Conservation (phyloP, 2,888 invertebrate species). For the Drosophila lutescens region DNA sequence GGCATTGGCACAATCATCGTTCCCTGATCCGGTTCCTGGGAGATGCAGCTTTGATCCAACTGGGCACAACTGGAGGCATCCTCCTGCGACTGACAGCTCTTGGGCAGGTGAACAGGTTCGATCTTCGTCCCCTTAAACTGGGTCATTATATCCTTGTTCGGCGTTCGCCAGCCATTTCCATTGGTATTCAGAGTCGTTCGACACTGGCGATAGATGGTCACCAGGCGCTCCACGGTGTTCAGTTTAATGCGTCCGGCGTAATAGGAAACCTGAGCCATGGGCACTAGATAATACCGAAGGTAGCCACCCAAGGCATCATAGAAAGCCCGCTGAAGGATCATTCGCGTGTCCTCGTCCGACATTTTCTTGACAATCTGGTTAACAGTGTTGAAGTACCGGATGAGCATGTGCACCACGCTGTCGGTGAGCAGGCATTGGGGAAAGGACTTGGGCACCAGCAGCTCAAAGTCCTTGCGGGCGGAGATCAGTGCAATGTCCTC, state of each 20-base stretch:
- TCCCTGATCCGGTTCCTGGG: constrained; percentile 60
- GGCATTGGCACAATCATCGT: constrained; percentile 82
- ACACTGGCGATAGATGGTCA: constrained; percentile 74
- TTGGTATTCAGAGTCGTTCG: constrained; percentile 81
- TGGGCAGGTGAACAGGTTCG: constrained; percentile 22
- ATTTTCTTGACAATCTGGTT: constrained; percentile 75
- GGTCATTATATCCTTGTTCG: constrained; percentile 64
- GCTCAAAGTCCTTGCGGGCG: constrained; percentile 82
- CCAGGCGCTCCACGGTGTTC: constrained; percentile 70
- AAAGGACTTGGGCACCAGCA: constrained; percentile 79
- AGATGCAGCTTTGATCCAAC: constrained; percentile 65
- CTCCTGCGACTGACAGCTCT: constrained; percentile 26
- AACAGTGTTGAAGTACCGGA: constrained; percentile 81
- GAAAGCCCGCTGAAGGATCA: constrained; percentile 74
- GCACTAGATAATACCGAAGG: constrained; percentile 78
- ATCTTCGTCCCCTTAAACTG: constrained; percentile 33
- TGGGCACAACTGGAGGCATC: constrained; percentile 73
- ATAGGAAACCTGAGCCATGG: constrained; percentile 81
- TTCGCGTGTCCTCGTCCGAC: constrained; percentile 54
- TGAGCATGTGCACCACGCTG: constrained; percentile 68
- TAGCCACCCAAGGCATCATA: constrained; percentile 83
- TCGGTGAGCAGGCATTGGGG: constrained; percentile 74
- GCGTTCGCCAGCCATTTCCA: constrained; percentile 82
- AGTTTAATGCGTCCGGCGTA: constrained; percentile 81
- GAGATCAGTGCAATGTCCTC: constrained; percentile 81